Base-by-base conservation (phyloP, 2,113 vertebrate species). In the Tringa solitaria region DNA sequence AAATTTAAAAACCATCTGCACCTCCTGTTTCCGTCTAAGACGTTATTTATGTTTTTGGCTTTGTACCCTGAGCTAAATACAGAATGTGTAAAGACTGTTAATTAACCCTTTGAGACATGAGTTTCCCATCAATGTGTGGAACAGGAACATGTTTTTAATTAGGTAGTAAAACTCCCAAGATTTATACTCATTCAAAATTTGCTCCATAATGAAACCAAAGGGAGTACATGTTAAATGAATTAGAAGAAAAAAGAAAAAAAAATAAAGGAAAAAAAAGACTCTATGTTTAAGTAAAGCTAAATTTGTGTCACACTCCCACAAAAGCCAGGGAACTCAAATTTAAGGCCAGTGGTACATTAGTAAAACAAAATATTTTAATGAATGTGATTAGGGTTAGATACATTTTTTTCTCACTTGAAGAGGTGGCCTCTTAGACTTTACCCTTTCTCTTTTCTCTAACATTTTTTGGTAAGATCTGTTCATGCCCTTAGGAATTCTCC, bases 81-180 rank as follows among this genome's bases (percentile, higher is more conserved):
- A 92, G 97, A 97, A 97, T 95, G 92, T 97, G 97, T 98, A 98
- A 98, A 97, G 97, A 92, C 96, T 97, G 93, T 97, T 98, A 97
- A 98, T 98, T 98, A 98, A 98, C 98, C 97, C 98, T 98, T 97
- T 95, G 97, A 98, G 98, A 98, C 96, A 93, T 93, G 90, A 87
- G 75, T 96, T 98, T 98, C 97, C 97, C 97, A 98, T 96, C 94
- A 95, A 95, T 96, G 69, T 92, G 69, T 96, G 94, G 94, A 98
- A 94, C 85, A 93, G 90, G 76, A 97, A 92, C 90, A 95, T 95
- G 97, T 88, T 98, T 98, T 97, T 97, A 98, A 98, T 98, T 98
- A 98, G 95, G 94, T 77, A 95, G 96, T 97, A 97, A 97, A 97
- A 96, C 33, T 94, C 93, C 11, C 20, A 96, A 95, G 96, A 97